A percentile compares a stretch with the other conserved stretches of the same genome.
These are phyloP conservation scores for Eueremaeus valkanovi DNA, from an alignment of 2,888 invertebrate species.

Conservation along the genomic window DNA sequence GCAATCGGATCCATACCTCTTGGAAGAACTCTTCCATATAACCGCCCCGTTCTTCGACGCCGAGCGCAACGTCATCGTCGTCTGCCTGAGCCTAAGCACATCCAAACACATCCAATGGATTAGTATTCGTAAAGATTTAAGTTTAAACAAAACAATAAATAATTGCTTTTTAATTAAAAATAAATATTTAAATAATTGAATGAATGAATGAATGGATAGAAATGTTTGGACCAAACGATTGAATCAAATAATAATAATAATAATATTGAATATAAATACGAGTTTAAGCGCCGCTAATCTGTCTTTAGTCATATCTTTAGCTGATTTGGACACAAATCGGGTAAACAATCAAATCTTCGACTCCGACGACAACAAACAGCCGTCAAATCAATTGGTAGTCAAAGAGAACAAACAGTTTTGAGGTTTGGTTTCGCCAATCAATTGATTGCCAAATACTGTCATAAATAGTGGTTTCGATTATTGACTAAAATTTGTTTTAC, in stretches of 20 bases:
- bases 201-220: too few species aligned
- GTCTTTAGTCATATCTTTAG: conserved; percentile 47
- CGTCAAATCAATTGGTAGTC: not conserved
- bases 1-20: conserved; percentile 4
- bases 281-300: conserved; percentile 48
- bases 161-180: too few species aligned
- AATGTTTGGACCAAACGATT: too few species aligned
- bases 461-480: too few species aligned
- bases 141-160: too few species aligned
- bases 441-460: too few species aligned
- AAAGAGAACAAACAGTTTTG: too few species aligned
- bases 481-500: too few species aligned
- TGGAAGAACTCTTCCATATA: conserved; percentile 30
- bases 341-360: not conserved
- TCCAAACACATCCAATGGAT: too few species aligned
- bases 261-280: conserved; percentile 42
- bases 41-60: conserved; percentile 65
- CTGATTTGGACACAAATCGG: not conserved
- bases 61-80: conserved; percentile 82
- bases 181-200: not conserved
- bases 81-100: conserved; percentile 78
- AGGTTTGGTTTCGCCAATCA: too few species aligned
- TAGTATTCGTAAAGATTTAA: too few species aligned
- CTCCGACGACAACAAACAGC: not conserved
- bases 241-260: not conserved